phyloP scores from a whole-genome alignment of 2,113 vertebrate genomes.

The Hypanus sabinus region DNA sequence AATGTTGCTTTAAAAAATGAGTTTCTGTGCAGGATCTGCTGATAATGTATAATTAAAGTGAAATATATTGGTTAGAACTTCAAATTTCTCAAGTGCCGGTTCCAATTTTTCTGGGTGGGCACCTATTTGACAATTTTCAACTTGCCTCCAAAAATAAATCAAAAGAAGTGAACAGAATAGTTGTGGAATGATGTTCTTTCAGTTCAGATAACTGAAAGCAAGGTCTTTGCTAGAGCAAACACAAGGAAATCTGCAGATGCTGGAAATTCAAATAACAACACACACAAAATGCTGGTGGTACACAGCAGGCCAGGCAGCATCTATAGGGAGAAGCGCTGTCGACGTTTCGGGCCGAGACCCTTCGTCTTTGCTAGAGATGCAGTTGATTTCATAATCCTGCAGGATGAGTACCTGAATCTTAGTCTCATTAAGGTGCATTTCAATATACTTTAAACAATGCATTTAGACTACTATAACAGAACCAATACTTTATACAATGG shows the following conservation, averaged over 20 bases:
- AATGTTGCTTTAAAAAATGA: not conserved
- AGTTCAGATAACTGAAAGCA: not conserved
- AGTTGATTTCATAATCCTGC: not conserved
- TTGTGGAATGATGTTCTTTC: not conserved
- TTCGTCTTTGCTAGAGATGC: not conserved
- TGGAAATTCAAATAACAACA: too few species aligned
- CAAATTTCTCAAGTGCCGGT: too few species aligned
- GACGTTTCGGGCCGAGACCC: too few species aligned
- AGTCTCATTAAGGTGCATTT: not conserved
- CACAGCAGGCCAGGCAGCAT: too few species aligned
- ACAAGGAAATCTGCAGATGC: too few species aligned
- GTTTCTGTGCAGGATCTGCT: too few species aligned
- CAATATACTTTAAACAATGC: not conserved
- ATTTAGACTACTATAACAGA: not conserved
- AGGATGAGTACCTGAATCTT: too few species aligned
- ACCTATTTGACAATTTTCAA: not conserved
- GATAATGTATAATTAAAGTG: too few species aligned
- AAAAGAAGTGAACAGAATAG: not conserved
- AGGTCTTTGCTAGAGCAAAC: not conserved
- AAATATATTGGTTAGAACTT: too few species aligned
- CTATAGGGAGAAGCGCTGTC: too few species aligned
- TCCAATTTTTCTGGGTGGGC: not conserved
- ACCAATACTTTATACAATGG: not conserved
- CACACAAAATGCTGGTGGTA: too few species aligned
- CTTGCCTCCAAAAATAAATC: too few species aligned